These are phyloP conservation scores for Bombus terrestris DNA, from an alignment of 1,140 invertebrate genomes.

Conservation along the genomic window DNA sequence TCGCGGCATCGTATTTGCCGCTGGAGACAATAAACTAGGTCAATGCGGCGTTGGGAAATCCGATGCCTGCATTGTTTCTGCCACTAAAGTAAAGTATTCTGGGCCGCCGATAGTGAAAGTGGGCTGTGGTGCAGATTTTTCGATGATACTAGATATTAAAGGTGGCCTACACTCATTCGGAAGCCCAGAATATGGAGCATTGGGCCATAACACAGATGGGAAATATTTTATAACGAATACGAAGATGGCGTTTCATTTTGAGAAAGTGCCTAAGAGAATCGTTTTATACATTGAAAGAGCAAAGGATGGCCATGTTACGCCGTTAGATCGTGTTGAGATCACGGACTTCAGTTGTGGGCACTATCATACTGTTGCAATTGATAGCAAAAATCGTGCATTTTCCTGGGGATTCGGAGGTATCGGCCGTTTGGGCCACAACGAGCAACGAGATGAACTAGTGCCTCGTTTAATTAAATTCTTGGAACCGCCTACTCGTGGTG, in stretches of 20 bases:
- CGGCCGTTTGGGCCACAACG: constrained; percentile 95
- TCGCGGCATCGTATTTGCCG: constrained; percentile 92
- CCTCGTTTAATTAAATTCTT: constrained; percentile 95
- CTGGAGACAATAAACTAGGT: constrained; percentile 95
- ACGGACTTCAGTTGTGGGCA: constrained; percentile 94
- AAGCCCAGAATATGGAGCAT: constrained; percentile 94
- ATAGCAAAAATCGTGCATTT: constrained; percentile 93
- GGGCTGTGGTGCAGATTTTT: constrained; percentile 95
- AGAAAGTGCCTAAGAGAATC: constrained; percentile 92
- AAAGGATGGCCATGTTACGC: constrained; percentile 92
- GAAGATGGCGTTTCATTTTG: constrained; percentile 93
- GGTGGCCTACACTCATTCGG: constrained; percentile 95
- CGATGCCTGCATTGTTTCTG: constrained; percentile 86
- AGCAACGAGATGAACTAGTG: constrained; percentile 95
- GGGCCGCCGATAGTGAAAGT: constrained; percentile 92
- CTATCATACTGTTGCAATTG: constrained; percentile 95
- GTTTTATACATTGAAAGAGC: constrained; percentile 93
- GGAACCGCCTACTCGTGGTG: constrained; percentile 91
- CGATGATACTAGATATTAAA: constrained; percentile 94
- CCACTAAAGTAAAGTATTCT: constrained; percentile 89
- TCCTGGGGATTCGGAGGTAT: constrained; percentile 98
- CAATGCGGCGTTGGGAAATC: constrained; percentile 94
- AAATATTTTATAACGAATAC: constrained; percentile 95
- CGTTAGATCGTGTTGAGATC: constrained; percentile 93
- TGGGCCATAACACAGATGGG: constrained; percentile 96